phyloP scores from a whole-genome alignment of 2,113 vertebrate species.

The Callopanchax toddi region DNA sequence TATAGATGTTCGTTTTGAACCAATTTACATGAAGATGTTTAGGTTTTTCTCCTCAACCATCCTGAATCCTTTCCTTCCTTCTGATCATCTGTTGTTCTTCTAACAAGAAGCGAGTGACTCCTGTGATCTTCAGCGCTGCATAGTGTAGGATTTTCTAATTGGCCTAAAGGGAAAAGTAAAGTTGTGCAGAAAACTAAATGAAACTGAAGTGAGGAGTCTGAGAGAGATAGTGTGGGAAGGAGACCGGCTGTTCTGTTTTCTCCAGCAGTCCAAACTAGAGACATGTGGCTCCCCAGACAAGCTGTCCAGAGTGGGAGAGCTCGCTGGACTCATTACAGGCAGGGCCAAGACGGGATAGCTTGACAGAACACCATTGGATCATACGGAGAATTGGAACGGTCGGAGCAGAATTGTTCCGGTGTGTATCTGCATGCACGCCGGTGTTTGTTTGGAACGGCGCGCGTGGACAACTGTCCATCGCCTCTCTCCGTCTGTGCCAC shows the following conservation, averaged over 20 bases:
- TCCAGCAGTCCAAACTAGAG: constrained; percentile 78
- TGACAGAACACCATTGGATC: constrained; percentile 76
- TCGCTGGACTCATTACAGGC: constrained; percentile 76
- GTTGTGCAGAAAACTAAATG: constrained; percentile 70
- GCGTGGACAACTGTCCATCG: constrained; percentile 74
- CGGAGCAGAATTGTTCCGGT: constrained; percentile 56
- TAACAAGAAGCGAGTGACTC: constrained; percentile 61
- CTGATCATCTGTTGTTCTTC: constrained; percentile 48
- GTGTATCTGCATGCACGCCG: constrained; percentile 16
- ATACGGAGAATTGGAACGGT: constrained; percentile 64
- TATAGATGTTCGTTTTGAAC: constrained; percentile 23
- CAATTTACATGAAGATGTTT: constrained; percentile 15
- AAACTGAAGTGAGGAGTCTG: constrained; percentile 71
- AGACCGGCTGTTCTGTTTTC: constrained; percentile 80
- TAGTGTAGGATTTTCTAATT: constrained; percentile 73
- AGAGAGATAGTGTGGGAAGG: constrained; percentile 78
- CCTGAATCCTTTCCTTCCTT: constrained; percentile 29
- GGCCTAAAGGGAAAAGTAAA: constrained; percentile 77
- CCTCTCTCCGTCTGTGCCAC: constrained; percentile 76
- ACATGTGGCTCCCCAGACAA: constrained; percentile 78
- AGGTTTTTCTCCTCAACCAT: constrained; percentile 20
- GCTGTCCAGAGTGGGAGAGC: constrained; percentile 79
- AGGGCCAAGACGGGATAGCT: constrained; percentile 75
- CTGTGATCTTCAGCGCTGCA: constrained; percentile 58
- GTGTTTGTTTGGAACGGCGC: constrained; percentile 60